Evolutionary conservation across 2,113 vertebrate species (phyloP), one percentile per base, ranked within the genome.

Genomic region (Anolis carolinensis): DNA sequence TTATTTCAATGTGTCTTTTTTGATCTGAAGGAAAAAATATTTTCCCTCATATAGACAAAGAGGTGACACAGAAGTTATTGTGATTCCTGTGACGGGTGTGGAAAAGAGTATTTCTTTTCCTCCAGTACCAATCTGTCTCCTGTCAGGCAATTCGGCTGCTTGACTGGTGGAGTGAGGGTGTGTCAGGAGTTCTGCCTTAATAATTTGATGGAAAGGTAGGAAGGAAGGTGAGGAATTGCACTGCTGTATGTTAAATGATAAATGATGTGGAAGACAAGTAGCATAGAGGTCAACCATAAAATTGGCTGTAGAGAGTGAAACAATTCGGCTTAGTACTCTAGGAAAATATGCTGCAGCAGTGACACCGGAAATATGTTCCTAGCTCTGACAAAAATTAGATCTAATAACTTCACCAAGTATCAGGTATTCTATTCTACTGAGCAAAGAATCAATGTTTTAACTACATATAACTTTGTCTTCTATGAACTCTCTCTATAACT

Each of bases 321-420:
- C 67, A 82, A 79, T 79, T 63, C 55, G 10, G 59, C 76, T 84
- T 75, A 27, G 18, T 18, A 44, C 62, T 84, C 16, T 90, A 32
- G 1, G 83, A 83, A 88, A 79, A 1, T 70, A 76, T 82, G 1
- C 78, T 44, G 14, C 0, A 63, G 27, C 83, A 1, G 1, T 87
- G 27, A 78, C 25, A 5, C 0, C 55, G 50, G 32, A 36, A 89
- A 63, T 1, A 0, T 82, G 83, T 71, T 76, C 9, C 20, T 71
- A 63, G 59, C 0, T 88, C 62, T 91, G 65, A 59, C 80, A 87
- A 87, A 82, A 9, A 79, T 92, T 92, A 23, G 62, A 80, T 32
- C 11, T 44, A 84, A 84, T 65, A 84, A 80, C 5, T n/a, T 14
- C 4, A 73, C 62, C 7, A 85, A 86, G n/a, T 14, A 3, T 18